These are phyloP conservation scores for Dolomedes plantarius DNA, from an alignment of 2,888 invertebrate species.

Conservation along the genomic window DNA sequence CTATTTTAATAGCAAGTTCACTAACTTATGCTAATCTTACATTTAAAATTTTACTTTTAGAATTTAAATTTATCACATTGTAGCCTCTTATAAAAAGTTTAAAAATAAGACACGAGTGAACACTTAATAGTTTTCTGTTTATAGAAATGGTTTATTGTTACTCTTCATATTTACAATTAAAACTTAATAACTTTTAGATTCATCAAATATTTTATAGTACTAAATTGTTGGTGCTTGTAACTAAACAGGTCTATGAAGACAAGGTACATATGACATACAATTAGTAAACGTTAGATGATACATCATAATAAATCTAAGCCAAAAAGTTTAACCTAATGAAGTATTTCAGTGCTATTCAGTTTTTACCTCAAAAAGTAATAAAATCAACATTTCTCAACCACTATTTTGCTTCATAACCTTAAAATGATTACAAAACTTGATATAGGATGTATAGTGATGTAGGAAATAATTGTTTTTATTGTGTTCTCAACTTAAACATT, in stretches of 20 bases:
- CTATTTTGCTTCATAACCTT: no score
- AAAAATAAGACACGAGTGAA: neutral
- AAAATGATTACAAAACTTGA: no score
- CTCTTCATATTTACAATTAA: neutral
- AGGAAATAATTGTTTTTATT: no score
- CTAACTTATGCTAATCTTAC: neutral
- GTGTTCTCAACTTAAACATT: no score
- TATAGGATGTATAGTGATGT: no score
- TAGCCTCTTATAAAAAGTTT: neutral
- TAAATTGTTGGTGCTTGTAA: neutral
- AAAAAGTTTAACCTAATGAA: no score
- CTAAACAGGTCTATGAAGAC: neutral
- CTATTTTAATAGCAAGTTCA: neutral
- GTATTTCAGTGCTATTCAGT: no score
- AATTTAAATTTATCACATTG: neutral
- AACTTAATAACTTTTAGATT: neutral
- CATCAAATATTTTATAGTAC: neutral
- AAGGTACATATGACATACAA: neutral
- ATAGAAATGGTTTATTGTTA: constrained; percentile 1
- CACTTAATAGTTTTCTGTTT: neutral
- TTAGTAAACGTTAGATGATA: neutral
- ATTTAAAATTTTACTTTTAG: neutral
- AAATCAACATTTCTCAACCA: no score
- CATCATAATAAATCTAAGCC: neutral
- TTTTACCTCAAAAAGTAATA: no score